A percentile compares a stretch with the other conserved stretches of the same genome.
phyloP scores from a whole-genome alignment of 1,140 invertebrate species.

The Drepana arcuata region DNA sequence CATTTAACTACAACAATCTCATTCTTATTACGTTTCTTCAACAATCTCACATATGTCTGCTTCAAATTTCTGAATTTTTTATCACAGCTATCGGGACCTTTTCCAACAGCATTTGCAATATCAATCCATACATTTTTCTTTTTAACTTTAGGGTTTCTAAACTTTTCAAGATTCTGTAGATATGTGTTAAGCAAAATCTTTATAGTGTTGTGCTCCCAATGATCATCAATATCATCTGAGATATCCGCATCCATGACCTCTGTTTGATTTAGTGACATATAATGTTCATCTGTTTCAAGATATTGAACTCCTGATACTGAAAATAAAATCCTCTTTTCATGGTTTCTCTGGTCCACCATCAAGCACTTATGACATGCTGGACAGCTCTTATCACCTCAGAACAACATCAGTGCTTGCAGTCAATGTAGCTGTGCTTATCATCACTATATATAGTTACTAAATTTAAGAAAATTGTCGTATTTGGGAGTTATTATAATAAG shows the following conservation, averaged over 20 bases:
- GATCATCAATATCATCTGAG: constrained; percentile 45
- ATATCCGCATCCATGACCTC: constrained; percentile 38
- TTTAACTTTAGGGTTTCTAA: constrained; percentile 56
- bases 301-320: constrained; percentile 47
- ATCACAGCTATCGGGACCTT: constrained; percentile 52
- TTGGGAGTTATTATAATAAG: not conserved
- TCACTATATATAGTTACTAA: not conserved
- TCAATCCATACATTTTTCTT: constrained; percentile 63
- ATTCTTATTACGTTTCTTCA: constrained; percentile 47
- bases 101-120: constrained; percentile 40
- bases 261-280: constrained; percentile 36
- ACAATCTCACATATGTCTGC: constrained; percentile 50
- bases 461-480: not conserved
- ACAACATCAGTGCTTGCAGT: no score
- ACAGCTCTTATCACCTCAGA: not conserved
- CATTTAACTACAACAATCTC: constrained; percentile 41
- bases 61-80: constrained; percentile 64
- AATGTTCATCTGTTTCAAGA: constrained; percentile 32
- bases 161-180: constrained; percentile 53
- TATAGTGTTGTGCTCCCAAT: constrained; percentile 51
- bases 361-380: not conserved
- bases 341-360: not conserved
- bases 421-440: no score
- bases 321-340: constrained; percentile 3
- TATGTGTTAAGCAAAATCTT: constrained; percentile 42